These are phyloP conservation scores for Oenanthe melanoleuca DNA, from an alignment of 2,113 vertebrate genomes.

Conservation along the genomic window DNA sequence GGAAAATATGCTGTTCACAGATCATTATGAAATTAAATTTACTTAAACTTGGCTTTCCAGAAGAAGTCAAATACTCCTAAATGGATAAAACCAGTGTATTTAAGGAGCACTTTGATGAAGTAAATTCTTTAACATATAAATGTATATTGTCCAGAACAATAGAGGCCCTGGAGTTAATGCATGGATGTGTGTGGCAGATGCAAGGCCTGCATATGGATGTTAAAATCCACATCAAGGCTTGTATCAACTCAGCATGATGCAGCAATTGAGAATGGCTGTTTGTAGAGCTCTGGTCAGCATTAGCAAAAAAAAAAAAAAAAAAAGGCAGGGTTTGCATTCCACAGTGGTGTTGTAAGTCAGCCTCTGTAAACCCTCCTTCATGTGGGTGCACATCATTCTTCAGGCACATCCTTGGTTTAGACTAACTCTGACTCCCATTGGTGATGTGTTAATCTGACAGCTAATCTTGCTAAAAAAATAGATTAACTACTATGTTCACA, in stretches of 20 bases:
- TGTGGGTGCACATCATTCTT: constrained; percentile 11
- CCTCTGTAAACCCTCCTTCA: constrained; percentile 8
- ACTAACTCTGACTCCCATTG: not conserved
- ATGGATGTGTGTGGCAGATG: constrained; percentile 40
- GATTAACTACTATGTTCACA: constrained; percentile 9
- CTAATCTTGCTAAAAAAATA: constrained; percentile 43
- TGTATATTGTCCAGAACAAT: not conserved
- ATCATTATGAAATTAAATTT: not conserved
- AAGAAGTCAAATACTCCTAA: not conserved
- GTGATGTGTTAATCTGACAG: constrained; percentile 52
- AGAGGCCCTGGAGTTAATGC: not conserved
- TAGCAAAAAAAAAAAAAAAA: not conserved
- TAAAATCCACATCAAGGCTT: constrained; percentile 62
- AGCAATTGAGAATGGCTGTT: constrained; percentile 12
- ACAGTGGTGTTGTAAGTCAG: not conserved
- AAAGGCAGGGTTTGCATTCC: constrained; percentile 26
- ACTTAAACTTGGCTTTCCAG: not conserved
- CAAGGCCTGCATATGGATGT: not conserved
- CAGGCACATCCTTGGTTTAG: constrained; percentile 23
- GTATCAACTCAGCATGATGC: constrained; percentile 27
- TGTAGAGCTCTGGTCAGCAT: constrained; percentile 51
- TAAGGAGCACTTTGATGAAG: not conserved
- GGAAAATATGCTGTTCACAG: not conserved
- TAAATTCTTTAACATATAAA: not conserved
- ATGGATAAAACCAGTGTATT: not conserved